Base-by-base conservation (phyloP, 2,113 vertebrate genomes). In the Himantopus leucocephalus region DNA sequence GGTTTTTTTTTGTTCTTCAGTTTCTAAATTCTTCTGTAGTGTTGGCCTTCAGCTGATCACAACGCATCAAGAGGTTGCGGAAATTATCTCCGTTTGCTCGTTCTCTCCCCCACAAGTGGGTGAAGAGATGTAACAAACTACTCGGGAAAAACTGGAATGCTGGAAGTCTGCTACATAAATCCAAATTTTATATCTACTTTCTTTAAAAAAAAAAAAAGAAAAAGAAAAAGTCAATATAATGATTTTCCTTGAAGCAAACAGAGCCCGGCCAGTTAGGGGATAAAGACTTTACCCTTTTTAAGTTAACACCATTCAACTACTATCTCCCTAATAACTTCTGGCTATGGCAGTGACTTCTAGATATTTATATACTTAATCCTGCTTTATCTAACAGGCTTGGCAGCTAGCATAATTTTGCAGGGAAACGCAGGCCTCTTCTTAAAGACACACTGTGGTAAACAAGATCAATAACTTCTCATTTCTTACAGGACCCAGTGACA, bases 251-350 rank as follows among this genome's bases (percentile, higher is more conserved):
- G 88, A 91, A 86, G 89, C 82, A 91, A 95, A 89, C 26, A 83
- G 53, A 89, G 56, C 85, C 93, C 86, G 90, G 67, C 2, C 87
- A 85, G 86, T 89, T 82, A 93, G 18, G 56, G 73, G 85, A 96
- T 96, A 95, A 97, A 97, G 91, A 87, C 41, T 91, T 96, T 39
- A 91, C 81, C 70, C 85, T 94, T 88, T 94, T 73, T 26, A 96
- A 85, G 79, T 91, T 96, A 92, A 94, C 77, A 93, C 85, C 63
- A 92, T 95, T 97, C 87, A 96, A 12, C 79, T 80, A 34, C 64
- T 94, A 80, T 77, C 86, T 94, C 78, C 86, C 67, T 95, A 95
- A 97, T 96, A 94, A 94, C 85, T 92, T 94, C 86, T 96, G 70
- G 75, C 76, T 88, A 62, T 24, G 75, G 67, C 67, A 95, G 60